Evolutionary conservation across 1,140 invertebrate species (phyloP), one percentile per base, ranked within the genome.

Genomic region (Galendromus occidentalis): DNA sequence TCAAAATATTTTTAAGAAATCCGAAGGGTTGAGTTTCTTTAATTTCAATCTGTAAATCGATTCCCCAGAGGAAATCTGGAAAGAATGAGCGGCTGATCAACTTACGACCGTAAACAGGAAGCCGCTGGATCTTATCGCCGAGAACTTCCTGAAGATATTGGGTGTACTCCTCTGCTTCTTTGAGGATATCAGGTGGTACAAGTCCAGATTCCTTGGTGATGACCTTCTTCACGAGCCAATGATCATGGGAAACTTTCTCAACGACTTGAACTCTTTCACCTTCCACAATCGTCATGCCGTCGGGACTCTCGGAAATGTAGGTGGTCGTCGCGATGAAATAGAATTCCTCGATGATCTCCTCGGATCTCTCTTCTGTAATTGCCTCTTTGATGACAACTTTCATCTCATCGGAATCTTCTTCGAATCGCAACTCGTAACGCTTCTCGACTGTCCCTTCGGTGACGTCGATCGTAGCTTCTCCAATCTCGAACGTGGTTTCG

Each of bases 211-310:
- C 87, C 74, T 90, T 85, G 0, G 88, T 91, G 18, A 91, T 76
- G 75, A 86, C 83, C 76, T 93, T 94, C 69, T 82, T 83, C 0
- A 93, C 87, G 73, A 88, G 89, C 89, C 89, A 93, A 87, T 87
- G 91, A 71, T 91, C 88, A 67, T 77, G 74, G 71, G 86, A 86
- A 22, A 69, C 66, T 44, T 64, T 68, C 64, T 86, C 86, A 67
- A 91, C 77, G 33, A 92, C 83, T 67, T 87, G 87, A 14, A 93
- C 83, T 72, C 83, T 82, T 80, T 92, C 88, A 66, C 90, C 90
- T 79, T 93, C 89, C 0, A 91, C 85, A 12, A 93, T 77, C 73
- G 88, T 87, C 65, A 91, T 84, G 6, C 86, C 84, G 74, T 91
- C 87, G 67, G 87, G 83, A 47, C 84, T 86, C 77, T 92, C 88